Percentiles rank a stretch among this genome's conserved stretches.
Conservation (phyloP, 2,797 vertebrate genomes). For the Pampus argenteus region DNA sequence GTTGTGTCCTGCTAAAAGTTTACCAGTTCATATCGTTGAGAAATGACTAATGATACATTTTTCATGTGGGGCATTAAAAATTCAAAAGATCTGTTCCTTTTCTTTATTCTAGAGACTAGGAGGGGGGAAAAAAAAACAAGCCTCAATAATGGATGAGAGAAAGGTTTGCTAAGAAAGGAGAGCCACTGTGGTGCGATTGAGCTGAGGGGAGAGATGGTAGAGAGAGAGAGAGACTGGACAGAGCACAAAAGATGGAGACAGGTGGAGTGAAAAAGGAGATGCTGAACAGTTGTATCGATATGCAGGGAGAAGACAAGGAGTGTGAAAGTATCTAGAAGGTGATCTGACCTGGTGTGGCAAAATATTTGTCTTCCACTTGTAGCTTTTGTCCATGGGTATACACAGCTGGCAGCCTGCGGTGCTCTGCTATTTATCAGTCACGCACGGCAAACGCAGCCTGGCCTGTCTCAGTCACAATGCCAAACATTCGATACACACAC, state of each 20-base stretch:
- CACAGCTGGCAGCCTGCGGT: constrained; percentile 65
- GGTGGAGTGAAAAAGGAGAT: constrained; percentile 8
- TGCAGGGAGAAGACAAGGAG: constrained; percentile 18
- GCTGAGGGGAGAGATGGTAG: constrained; percentile 63
- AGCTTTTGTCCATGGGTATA: constrained; percentile 60
- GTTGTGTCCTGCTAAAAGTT: constrained; percentile 82
- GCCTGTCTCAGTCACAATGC: constrained; percentile 33
- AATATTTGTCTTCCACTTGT: constrained; percentile 42
- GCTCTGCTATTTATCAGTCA: constrained; percentile 58
- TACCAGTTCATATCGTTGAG: constrained; percentile 74
- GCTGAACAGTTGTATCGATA: constrained; percentile 34
- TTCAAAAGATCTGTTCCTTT: constrained; percentile 83
- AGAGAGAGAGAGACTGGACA: constrained; percentile 38
- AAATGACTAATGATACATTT: constrained; percentile 85
- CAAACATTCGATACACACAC: constrained; percentile 40
- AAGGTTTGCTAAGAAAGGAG: constrained; percentile 85
- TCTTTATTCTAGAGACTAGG: constrained; percentile 84
- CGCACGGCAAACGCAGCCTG: constrained; percentile 64
- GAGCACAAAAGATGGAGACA: constrained; percentile 16
- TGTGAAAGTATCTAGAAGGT: constrained; percentile 21
- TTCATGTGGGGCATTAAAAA: constrained; percentile 83
- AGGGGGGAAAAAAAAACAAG: constrained; percentile 87
- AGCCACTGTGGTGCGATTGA: constrained; percentile 74
- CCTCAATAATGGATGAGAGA: constrained; percentile 87
- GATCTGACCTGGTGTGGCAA: constrained; percentile 52